Conservation (phyloP, 2,888 invertebrate species). For the Cosmia pyralina region DNA sequence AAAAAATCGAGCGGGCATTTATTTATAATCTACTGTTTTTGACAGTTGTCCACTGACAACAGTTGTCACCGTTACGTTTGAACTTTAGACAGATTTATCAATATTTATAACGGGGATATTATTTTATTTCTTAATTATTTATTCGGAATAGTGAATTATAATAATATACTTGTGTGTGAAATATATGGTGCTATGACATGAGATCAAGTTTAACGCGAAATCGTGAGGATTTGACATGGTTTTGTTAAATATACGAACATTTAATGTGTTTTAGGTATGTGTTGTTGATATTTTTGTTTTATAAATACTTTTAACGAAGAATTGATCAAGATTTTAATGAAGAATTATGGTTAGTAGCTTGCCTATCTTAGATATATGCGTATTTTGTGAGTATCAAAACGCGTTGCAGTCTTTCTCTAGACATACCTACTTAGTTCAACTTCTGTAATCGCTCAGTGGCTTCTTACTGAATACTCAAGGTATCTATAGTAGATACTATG, state of each 20-base stretch:
- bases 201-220: conserved; percentile 35
- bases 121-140: conserved; percentile 25
- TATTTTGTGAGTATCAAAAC: neutral
- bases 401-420: neutral
- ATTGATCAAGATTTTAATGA: conserved; percentile 30
- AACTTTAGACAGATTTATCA: conserved; percentile 46
- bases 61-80: conserved; percentile 60
- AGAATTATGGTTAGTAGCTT: conserved; percentile 24
- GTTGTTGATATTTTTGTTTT: conserved; percentile 26
- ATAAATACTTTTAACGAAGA: conserved; percentile 10
- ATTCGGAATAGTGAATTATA: conserved; percentile 11
- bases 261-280: conserved; percentile 44
- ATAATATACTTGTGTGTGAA: conserved; percentile 11
- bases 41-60: conserved; percentile 40
- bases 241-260: conserved; percentile 45
- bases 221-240: conserved; percentile 45
- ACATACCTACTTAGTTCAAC: neutral
- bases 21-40: conserved; percentile 22
- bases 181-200: conserved; percentile 28
- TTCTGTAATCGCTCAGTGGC: neutral
- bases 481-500: no score
- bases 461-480: neutral
- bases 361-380: neutral
- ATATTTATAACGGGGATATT: conserved; percentile 21
- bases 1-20: conserved; percentile 9